A percentile compares a stretch with the other conserved stretches of the same genome.
phyloP scores from a whole-genome alignment of 1,140 invertebrate genomes.

The Thalassaphorura encarpata region DNA sequence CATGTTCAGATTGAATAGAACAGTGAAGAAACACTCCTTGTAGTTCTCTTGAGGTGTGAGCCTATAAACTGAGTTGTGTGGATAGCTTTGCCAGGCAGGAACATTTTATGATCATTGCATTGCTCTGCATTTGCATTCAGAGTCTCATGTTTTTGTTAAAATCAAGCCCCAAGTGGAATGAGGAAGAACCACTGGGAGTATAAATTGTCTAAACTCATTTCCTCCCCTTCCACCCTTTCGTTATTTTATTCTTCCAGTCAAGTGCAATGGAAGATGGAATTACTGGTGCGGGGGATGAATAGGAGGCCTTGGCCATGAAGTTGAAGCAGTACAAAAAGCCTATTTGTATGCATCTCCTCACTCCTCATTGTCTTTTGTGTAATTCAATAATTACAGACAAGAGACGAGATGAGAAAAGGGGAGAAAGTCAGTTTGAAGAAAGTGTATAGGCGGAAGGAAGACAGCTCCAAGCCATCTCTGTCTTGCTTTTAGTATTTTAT shows the following conservation, averaged over 20 bases:
- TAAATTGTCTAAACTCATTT: background rate
- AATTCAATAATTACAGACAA: conserved; percentile 32
- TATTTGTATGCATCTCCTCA: conserved; percentile 30
- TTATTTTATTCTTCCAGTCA: background rate
- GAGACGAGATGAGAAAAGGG: background rate
- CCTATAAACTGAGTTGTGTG: too few species aligned
- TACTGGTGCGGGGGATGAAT: too few species aligned
- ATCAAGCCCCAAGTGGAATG: too few species aligned
- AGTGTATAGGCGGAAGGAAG: background rate
- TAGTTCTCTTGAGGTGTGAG: too few species aligned
- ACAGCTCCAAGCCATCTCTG: background rate
- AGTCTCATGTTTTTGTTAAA: too few species aligned
- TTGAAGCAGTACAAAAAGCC: too few species aligned
- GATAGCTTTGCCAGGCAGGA: too few species aligned
- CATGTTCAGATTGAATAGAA: too few species aligned
- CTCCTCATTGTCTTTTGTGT: conserved; percentile 28
- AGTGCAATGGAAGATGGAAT: background rate
- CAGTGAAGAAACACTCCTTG: too few species aligned
- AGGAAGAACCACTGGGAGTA: background rate
- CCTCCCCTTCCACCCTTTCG: background rate
- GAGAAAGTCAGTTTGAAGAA: background rate
- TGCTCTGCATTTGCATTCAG: too few species aligned
- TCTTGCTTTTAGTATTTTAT: background rate
- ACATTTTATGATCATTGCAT: too few species aligned
- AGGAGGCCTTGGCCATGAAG: too few species aligned